phyloP scores from a whole-genome alignment of 1,140 invertebrate genomes.

The Tetragonula clypearis region DNA sequence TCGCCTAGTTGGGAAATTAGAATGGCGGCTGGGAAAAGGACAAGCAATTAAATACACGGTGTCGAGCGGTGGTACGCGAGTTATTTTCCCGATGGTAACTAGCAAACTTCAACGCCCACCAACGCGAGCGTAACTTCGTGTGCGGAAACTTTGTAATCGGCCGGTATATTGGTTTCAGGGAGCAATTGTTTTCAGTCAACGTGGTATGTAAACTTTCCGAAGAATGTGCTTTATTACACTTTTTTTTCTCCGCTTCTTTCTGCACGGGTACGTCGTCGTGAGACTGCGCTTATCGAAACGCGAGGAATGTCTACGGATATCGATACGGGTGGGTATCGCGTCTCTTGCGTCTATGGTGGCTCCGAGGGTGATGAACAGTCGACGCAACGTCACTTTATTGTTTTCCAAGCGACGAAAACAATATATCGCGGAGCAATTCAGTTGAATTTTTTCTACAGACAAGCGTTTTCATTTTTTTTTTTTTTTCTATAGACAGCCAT shows the following conservation, averaged over 20 bases:
- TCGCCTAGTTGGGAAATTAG: background rate
- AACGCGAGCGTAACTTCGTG: constrained; percentile 2
- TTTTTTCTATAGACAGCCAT: background rate
- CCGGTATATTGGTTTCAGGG: constrained; percentile 33
- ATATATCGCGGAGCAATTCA: background rate
- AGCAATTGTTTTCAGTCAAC: constrained; percentile 32
- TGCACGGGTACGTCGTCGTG: background rate
- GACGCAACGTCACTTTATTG: background rate
- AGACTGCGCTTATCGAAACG: background rate
- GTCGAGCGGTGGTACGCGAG: background rate
- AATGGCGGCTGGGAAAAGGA: background rate
- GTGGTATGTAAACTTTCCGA: constrained; percentile 40
- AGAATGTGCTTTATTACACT: constrained; percentile 44
- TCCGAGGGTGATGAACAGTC: background rate
- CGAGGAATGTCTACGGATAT: constrained; percentile 11
- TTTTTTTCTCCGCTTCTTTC: constrained; percentile 1
- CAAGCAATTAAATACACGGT: background rate
- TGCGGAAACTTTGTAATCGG: constrained; percentile 44
- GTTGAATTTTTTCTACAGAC: background rate
- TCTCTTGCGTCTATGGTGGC: background rate
- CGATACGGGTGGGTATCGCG: background rate
- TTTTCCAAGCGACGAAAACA: background rate
- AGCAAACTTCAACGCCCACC: constrained; percentile 20
- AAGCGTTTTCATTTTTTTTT: background rate
- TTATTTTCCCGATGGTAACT: constrained; percentile 27